Evolutionary conservation across 2,113 vertebrate genomes (phyloP), one percentile per base, ranked within the genome.

Genomic region (Tragelaphus imberbis): DNA sequence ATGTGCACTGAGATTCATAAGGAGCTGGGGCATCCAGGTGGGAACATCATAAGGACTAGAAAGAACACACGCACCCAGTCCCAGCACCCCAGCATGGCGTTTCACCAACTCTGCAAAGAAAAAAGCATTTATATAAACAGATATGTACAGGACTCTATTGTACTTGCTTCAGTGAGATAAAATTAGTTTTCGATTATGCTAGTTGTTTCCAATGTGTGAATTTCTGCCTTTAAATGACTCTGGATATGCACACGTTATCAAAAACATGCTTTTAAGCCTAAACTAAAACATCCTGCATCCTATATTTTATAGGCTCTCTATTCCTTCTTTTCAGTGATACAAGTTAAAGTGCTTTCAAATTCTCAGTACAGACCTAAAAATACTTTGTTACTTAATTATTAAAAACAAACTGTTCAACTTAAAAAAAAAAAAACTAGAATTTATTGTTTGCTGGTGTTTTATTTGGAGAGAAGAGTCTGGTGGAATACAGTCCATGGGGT

Each of bases 1-100:
- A 96, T 99, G 99, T 91, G 99, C 99, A 94, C 99, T 99, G 95
- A 99, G 99, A 98, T 99, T 99, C 99, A 99, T 99, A 82, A 99
- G 98, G 49, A 99, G 99, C 98, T 99, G 99, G 47, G 99, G 99
- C 99, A 99, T 99, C 99, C 99, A 99, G 84, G 99, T 99, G 89
- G 99, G 99, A 15, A 99, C 99, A 25, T 99, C 99, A 0, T 99
- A 99, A 0, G 99, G 99, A 87, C 99, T 99, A 61, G 99, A 99
- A 55, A 99, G 99, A 96, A 99, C 99, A 90, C 99, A 99, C 0
- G 99, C 99, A 6, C 99, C 99, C 47, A 99, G 98, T 85, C 99
- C 99, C 0, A 99, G 99, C n/a, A 99, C 99, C 1, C 99, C 99
- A 1, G 99, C 99, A 6, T 99, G 99, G 40, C 99, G 99, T 15